Evolutionary conservation across 1,140 invertebrate genomes (phyloP).

Genomic region (Steinernema feltiae): DNA sequence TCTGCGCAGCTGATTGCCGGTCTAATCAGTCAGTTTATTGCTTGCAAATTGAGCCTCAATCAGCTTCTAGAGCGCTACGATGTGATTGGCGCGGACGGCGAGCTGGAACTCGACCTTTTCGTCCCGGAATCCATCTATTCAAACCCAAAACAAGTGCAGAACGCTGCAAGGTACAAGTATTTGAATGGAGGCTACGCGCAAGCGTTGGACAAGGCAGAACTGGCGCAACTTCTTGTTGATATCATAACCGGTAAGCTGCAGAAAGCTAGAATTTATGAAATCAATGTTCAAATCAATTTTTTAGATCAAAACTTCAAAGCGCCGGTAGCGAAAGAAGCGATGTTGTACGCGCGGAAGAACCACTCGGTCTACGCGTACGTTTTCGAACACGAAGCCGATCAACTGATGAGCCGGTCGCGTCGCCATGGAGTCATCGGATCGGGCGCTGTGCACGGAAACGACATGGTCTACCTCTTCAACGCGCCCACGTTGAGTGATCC

Average conservation of each 20-base stretch:
- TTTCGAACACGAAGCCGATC: constrained; percentile 18
- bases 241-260: constrained; percentile 1
- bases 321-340: constrained; percentile 17
- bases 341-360: constrained; percentile 6
- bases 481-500: constrained; percentile 11
- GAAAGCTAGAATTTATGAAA: neutral
- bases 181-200: constrained; percentile 7
- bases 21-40: neutral
- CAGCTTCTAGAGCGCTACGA: neutral
- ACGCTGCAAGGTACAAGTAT: constrained; percentile 17
- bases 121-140: constrained; percentile 12
- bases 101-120: constrained; percentile 14
- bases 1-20: constrained; percentile 6
- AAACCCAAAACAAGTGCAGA: constrained; percentile 12
- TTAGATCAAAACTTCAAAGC: constrained; percentile 20
- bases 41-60: neutral
- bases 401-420: neutral
- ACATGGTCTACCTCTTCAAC: constrained; percentile 24
- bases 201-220: neutral
- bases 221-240: neutral
- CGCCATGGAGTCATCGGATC: neutral
- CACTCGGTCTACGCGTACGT: constrained; percentile 20
- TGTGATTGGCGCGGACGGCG: neutral
- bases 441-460: constrained; percentile 15
- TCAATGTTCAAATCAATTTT: neutral